Percentiles rank a stretch among this genome's conserved stretches.
phyloP scores from a whole-genome alignment of 2,113 vertebrate genomes.

The Helogale parvula region DNA sequence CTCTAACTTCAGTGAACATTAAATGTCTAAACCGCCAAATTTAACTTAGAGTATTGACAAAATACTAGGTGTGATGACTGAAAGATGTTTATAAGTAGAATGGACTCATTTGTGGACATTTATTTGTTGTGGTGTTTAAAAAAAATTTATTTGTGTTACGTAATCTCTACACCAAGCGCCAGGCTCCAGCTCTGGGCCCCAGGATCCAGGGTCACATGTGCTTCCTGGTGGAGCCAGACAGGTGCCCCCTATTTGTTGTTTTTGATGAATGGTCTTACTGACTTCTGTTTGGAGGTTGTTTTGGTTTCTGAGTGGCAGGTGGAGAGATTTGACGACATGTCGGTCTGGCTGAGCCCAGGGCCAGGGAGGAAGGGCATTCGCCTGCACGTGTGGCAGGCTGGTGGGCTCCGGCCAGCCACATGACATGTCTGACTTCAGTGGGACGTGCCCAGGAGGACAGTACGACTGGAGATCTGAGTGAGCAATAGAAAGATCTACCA shows the following conservation, averaged over 20 bases:
- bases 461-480: not conserved
- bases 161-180: not conserved
- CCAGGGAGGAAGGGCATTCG: not conserved
- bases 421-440: too few relatives aligned
- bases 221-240: not conserved
- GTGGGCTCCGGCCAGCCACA: not conserved
- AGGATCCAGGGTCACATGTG: too few relatives aligned
- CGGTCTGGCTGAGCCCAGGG: too few relatives aligned
- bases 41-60: not conserved
- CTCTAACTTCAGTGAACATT: not conserved
- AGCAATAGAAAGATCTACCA: not conserved
- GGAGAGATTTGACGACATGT: not conserved
- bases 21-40: not conserved
- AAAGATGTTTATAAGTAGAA: not conserved
- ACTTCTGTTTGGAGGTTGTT: not conserved
- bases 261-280: not conserved
- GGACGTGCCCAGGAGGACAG: not conserved
- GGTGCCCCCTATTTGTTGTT: not conserved
- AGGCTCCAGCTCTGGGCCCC: not conserved
- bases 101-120: not conserved
- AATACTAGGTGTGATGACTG: not conserved
- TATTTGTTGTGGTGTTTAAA: not conserved
- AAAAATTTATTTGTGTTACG: not conserved
- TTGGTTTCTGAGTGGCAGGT: not conserved
- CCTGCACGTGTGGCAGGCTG: fast-evolving